Conservation (phyloP, 2,797 vertebrate species). For the Dallia pectoralis region DNA sequence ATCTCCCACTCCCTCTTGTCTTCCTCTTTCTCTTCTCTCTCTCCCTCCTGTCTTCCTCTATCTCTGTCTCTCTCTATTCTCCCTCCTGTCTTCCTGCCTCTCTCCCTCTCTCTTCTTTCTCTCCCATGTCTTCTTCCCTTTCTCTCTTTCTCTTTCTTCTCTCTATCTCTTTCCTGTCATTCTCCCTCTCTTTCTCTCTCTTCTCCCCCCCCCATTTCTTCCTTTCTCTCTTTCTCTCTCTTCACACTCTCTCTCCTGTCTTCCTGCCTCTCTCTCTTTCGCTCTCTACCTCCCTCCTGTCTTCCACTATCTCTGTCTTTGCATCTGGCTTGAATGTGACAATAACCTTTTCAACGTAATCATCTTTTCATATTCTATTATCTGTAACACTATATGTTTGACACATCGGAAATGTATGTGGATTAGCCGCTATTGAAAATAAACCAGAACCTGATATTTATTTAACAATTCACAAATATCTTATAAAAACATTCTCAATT, state of each 20-base stretch:
- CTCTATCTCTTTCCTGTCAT: neutral
- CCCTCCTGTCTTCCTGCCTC: too few relatives aligned
- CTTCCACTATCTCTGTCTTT: neutral
- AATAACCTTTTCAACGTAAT: neutral
- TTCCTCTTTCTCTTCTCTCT: neutral
- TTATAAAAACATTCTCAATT: constrained; percentile 9
- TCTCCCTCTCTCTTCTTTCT: too few relatives aligned
- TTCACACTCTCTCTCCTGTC: neutral
- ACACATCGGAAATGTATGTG: neutral
- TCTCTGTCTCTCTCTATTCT: neutral
- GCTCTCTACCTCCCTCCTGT: neutral
- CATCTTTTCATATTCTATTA: neutral
- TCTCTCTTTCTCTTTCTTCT: neutral
- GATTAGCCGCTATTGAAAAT: neutral
- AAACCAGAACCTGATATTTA: constrained; percentile 7
- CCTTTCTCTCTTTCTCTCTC: neutral
- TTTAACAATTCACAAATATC: constrained; percentile 8
- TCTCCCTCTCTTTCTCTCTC: neutral
- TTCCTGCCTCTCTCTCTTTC: neutral
- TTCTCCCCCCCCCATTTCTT: neutral
- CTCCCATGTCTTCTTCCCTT: too few relatives aligned
- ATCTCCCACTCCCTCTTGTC: too few relatives aligned
- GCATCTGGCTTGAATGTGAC: neutral
- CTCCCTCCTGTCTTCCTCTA: too few relatives aligned
- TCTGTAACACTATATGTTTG: neutral